These are phyloP conservation scores for Passer montanus DNA, from an alignment of 2,113 vertebrate species.

Conservation along the genomic window DNA sequence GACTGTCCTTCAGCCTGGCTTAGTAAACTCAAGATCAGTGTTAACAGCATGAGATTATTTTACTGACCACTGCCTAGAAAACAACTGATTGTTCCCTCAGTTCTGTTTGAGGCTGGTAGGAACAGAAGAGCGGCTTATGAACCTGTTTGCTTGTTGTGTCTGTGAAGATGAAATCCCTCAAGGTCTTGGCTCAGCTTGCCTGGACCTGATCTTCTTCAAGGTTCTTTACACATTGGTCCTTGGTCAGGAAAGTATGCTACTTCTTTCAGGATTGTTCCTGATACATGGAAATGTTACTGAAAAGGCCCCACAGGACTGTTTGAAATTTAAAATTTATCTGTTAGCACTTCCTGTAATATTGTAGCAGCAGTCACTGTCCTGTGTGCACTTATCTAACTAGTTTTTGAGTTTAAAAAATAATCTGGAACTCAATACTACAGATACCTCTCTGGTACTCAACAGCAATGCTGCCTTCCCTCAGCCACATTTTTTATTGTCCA, in stretches of 20 bases:
- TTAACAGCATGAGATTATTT: not conserved
- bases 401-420: not conserved
- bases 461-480: not conserved
- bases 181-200: not conserved
- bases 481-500: not conserved
- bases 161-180: not conserved
- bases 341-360: not conserved
- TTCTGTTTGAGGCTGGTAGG: not conserved
- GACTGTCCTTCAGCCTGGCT: not conserved
- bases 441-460: not conserved
- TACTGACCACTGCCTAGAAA: not conserved
- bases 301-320: not conserved
- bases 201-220: not conserved
- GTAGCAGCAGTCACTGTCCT: not conserved
- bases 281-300: not conserved
- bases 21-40: not conserved
- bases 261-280: not conserved
- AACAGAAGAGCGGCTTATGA: not conserved
- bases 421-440: not conserved
- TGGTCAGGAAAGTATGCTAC: not conserved
- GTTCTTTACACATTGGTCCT: not conserved
- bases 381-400: not conserved
- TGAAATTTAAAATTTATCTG: not conserved
- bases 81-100: not conserved
- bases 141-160: accelerated